A percentile compares a stretch with the other conserved stretches of the same genome.
Evolutionary conservation across 2,113 vertebrate genomes (phyloP).

Genomic region (Anhinga rufa): DNA sequence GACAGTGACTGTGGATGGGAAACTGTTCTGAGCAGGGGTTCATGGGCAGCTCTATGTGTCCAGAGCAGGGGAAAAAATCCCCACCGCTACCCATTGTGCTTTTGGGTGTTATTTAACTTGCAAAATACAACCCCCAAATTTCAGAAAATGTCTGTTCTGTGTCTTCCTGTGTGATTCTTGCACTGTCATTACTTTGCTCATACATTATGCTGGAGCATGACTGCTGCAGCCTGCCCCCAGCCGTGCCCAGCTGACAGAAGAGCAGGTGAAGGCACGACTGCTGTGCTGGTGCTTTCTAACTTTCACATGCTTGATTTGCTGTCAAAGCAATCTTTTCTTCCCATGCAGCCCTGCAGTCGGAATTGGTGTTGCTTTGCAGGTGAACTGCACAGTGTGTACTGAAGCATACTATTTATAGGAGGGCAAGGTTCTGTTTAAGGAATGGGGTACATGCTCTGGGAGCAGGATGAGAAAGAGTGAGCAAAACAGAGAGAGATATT

Average conservation of each 20-base stretch:
- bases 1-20: not conserved
- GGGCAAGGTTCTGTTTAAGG: not conserved
- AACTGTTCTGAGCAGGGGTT: not conserved
- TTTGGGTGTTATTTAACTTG: not conserved
- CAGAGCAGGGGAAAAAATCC: rapidly evolving
- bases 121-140: not conserved
- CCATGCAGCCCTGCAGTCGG: not conserved
- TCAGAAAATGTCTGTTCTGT: not conserved
- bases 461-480: not conserved
- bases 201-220: rapidly evolving
- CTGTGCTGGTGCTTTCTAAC: not conserved
- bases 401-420: not conserved
- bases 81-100: not conserved
- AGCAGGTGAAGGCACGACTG: not conserved
- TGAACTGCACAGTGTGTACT: not conserved
- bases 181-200: not conserved
- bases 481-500: not conserved
- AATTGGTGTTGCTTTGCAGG: not conserved
- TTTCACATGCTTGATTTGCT: not conserved
- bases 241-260: rapidly evolving
- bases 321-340: not conserved
- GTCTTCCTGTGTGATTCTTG: not conserved
- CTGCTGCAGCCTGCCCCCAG: not conserved
- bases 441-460: not conserved
- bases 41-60: not conserved